A percentile compares a stretch with the other conserved stretches of the same genome.
These are phyloP conservation scores for Pachypanchax playfairii DNA, from an alignment of 2,113 vertebrate genomes.

Conservation along the genomic window DNA sequence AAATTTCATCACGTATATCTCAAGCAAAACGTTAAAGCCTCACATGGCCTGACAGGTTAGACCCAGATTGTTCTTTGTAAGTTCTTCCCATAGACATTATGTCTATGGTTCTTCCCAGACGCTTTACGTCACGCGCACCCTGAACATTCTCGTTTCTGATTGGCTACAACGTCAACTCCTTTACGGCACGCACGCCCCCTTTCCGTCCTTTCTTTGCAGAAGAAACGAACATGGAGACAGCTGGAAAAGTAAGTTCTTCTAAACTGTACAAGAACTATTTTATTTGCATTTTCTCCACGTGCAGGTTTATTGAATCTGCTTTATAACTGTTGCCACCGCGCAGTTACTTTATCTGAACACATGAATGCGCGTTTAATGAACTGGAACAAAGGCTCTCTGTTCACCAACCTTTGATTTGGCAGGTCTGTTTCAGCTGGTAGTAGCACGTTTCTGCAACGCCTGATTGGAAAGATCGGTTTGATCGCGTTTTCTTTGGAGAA, in stretches of 20 bases:
- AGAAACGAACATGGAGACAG: conserved; percentile 72
- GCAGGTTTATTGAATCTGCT: rapidly evolving
- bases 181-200: conserved; percentile 32
- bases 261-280: neutral
- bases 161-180: conserved; percentile 37
- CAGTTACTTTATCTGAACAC: too few species aligned
- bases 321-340: too few species aligned
- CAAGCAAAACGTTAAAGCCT: too few species aligned
- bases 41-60: too few species aligned
- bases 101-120: rapidly evolving
- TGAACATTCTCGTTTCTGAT: conserved; percentile 38
- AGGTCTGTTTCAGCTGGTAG: too few species aligned
- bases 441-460: too few species aligned
- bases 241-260: conserved; percentile 69
- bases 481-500: too few species aligned
- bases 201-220: neutral
- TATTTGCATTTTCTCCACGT: neutral
- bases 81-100: too few species aligned
- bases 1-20: too few species aligned
- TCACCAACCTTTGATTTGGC: too few species aligned
- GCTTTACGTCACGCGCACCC: neutral
- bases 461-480: too few species aligned
- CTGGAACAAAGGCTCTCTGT: conserved; percentile 22
- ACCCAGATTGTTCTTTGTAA: too few species aligned
- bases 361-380: neutral